These are phyloP conservation scores for Ascidia mentula DNA, from an alignment of 23 tunicate species.

Conservation along the genomic window DNA sequence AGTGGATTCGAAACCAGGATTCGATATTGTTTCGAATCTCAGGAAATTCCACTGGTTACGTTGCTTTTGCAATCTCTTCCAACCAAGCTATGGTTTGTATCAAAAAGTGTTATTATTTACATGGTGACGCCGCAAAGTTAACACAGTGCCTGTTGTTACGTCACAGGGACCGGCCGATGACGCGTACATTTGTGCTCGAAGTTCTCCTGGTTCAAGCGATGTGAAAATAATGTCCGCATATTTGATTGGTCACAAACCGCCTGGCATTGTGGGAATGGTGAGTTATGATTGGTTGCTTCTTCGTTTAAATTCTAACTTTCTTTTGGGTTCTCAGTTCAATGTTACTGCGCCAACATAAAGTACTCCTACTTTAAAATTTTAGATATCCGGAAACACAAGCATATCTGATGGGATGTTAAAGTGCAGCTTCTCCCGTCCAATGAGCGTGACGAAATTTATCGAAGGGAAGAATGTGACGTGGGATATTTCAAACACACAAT, in stretches of 20 bases:
- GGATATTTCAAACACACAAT: not conserved
- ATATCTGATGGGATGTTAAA: not conserved
- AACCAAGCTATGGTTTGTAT: conserved; percentile 8
- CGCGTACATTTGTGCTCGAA: conserved; percentile 6
- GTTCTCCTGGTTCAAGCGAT: not conserved
- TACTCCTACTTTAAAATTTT: no score
- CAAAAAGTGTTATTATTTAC: no score
- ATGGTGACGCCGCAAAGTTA: no score
- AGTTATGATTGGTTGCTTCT: no score
- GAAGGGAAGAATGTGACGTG: not conserved
- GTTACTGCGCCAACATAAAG: no score
- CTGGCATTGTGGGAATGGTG: not conserved
- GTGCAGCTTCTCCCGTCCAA: conserved; percentile 1
- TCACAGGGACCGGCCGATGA: not conserved
- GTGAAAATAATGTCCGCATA: not conserved
- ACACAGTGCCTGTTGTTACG: not conserved
- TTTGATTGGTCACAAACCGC: not conserved
- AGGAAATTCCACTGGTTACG: not conserved
- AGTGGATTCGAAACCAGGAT: not conserved
- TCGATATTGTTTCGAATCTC: not conserved
- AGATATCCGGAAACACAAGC: not conserved
- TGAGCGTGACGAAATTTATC: not conserved
- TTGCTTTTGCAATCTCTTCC: not conserved
- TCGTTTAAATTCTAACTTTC: no score
- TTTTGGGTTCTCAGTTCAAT: no score